Evolutionary conservation across 2,113 vertebrate genomes (phyloP).

Genomic region (Cisticola juncidis): DNA sequence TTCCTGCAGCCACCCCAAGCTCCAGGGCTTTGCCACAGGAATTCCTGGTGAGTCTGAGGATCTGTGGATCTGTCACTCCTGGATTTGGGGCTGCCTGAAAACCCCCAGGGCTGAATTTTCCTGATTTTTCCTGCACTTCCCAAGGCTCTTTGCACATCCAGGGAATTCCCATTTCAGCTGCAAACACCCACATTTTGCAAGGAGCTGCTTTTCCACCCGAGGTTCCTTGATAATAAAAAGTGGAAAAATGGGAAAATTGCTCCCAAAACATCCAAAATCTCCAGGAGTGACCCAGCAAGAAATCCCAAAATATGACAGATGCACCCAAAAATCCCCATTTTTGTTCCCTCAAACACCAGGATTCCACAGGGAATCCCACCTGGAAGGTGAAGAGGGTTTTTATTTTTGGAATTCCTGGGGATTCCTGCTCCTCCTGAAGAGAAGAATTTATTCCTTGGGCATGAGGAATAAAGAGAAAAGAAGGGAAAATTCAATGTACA

Average conservation of each 20-base stretch:
- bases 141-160: neutral
- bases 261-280: neutral
- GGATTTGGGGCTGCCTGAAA: too few species aligned
- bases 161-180: neutral
- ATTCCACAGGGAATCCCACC: neutral
- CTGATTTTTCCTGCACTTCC: neutral
- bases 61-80: neutral
- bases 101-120: too few species aligned
- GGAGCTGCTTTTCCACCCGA: neutral
- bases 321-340: neutral
- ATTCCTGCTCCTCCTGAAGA: too few species aligned
- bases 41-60: neutral
- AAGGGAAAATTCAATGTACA: neutral
- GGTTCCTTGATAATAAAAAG: neutral
- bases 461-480: neutral
- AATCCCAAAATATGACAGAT: neutral
- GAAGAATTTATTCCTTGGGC: too few species aligned
- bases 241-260: neutral
- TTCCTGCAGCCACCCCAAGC: neutral
- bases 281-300: neutral
- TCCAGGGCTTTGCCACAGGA: neutral
- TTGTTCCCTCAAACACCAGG: neutral
- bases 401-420: neutral
- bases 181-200: neutral
- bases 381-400: neutral